A percentile compares a stretch with the other conserved stretches of the same genome.
Evolutionary conservation across 2,113 vertebrate species (phyloP).

Genomic region (Labeo catla): DNA sequence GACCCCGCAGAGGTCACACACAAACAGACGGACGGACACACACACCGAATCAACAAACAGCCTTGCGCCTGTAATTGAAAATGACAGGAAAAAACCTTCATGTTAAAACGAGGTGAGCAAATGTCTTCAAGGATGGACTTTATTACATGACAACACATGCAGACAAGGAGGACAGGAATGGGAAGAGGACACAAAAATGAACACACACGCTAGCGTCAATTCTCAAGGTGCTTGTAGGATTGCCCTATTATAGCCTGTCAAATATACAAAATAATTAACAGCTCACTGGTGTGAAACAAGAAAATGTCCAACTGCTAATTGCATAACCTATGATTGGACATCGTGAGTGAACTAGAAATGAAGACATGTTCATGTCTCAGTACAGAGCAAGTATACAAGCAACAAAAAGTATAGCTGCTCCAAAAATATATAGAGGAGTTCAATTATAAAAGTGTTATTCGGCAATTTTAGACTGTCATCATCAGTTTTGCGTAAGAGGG

Average conservation of each 20-base stretch:
- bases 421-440: neutral
- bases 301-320: slow-evolving; percentile 22
- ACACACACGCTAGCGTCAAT: neutral
- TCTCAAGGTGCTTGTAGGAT: slow-evolving; percentile 10
- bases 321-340: slow-evolving; percentile 1
- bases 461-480: neutral
- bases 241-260: neutral
- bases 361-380: neutral
- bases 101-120: neutral
- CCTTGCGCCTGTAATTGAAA: neutral
- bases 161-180: neutral
- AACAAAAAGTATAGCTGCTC: neutral
- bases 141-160: neutral
- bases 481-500: neutral
- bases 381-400: neutral
- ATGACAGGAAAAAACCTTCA: neutral
- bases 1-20: slow-evolving; percentile 33
- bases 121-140: slow-evolving; percentile 1
- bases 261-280: slow-evolving; percentile 25
- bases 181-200: neutral
- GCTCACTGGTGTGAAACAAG: neutral
- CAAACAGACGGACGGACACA: neutral
- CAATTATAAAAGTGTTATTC: neutral
- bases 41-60: slow-evolving; percentile 7
- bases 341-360: neutral